Evolutionary conservation across 2,797 vertebrate species (phyloP).

Genomic region (Oreonectes daqikongensis): DNA sequence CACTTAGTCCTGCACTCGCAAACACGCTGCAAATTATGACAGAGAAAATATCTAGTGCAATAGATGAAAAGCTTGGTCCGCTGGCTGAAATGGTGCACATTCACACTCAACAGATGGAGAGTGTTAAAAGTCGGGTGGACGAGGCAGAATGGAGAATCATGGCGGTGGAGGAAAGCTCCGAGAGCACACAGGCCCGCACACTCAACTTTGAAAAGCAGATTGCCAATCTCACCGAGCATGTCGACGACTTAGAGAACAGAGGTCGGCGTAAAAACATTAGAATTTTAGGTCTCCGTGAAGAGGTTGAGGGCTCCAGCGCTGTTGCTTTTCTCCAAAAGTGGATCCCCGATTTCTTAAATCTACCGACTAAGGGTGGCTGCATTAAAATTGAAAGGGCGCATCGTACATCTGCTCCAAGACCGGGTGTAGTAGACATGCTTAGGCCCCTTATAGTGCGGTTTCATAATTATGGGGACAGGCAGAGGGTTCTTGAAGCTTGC

Average conservation of each 20-base stretch:
- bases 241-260: background rate
- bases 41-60: background rate
- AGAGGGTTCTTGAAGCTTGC: conserved; percentile 13
- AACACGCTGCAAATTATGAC: background rate
- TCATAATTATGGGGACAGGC: conserved; percentile 12
- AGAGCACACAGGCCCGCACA: background rate
- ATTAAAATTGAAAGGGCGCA: conserved; percentile 23
- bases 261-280: background rate
- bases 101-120: background rate
- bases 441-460: background rate
- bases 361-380: background rate
- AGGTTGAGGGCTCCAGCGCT: background rate
- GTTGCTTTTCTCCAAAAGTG: background rate
- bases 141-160: background rate
- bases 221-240: background rate
- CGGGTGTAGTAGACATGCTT: background rate
- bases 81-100: background rate
- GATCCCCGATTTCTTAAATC: background rate
- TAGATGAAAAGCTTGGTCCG: background rate
- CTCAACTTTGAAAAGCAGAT: background rate
- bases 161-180: background rate
- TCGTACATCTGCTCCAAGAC: background rate
- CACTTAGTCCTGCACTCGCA: background rate
- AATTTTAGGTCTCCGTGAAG: background rate
- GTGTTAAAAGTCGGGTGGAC: background rate